A percentile compares a stretch with the other conserved stretches of the same genome.
These are phyloP conservation scores for Corvus hawaiiensis DNA, from an alignment of 2,113 vertebrate genomes.

Conservation along the genomic window DNA sequence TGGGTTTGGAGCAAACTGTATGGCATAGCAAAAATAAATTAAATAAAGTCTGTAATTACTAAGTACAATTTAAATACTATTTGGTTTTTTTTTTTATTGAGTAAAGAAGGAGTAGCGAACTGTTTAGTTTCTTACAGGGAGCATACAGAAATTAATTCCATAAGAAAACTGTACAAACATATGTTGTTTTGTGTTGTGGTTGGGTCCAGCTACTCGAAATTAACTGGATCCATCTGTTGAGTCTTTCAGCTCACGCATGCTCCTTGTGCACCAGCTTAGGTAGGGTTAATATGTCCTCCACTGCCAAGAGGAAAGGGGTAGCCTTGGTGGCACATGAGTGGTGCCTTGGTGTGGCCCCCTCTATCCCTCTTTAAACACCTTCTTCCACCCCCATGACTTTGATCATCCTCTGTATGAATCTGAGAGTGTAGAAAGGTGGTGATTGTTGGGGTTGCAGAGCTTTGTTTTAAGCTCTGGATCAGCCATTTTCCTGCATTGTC, in stretches of 20 bases:
- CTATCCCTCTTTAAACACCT: not conserved
- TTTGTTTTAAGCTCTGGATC: not conserved
- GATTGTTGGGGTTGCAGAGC: not conserved
- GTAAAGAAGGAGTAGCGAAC: not conserved
- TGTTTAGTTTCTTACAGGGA: not conserved
- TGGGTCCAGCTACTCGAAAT: rapidly evolving
- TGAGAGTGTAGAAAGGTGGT: not conserved
- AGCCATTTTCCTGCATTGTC: rapidly evolving
- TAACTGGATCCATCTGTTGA: not conserved
- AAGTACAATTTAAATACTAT: not conserved
- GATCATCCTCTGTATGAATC: not conserved
- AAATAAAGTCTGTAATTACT: not conserved
- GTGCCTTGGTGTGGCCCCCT: not conserved
- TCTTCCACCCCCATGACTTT: not conserved
- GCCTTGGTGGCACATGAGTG: not conserved
- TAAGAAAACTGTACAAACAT: not conserved
- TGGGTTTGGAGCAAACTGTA: not conserved
- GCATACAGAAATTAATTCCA: not conserved
- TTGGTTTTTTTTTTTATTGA: not conserved
- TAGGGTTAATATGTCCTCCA: not conserved
- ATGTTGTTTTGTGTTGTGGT: not conserved
- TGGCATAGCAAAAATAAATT: not conserved
- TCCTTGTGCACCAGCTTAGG: not conserved
- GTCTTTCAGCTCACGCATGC: not conserved
- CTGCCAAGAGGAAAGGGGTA: not conserved